Conservation (phyloP, 2,113 vertebrate genomes). For the Antechinus flavipes region DNA sequence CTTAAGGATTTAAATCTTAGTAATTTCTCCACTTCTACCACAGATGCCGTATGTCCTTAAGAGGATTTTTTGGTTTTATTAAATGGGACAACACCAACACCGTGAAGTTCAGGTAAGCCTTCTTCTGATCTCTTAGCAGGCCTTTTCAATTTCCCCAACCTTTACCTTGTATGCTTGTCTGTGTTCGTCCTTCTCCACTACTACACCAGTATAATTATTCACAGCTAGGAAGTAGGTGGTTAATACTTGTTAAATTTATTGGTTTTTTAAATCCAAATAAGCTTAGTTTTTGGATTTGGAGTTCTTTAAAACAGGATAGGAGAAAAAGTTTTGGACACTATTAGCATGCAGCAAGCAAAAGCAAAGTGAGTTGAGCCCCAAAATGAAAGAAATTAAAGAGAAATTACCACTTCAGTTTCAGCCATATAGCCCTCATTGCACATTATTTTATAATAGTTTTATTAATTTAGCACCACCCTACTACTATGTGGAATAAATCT, state of each 20-base stretch:
- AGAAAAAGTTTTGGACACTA: neutral
- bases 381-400: conserved; percentile 8
- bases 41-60: too few species aligned
- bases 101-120: neutral
- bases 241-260: neutral
- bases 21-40: neutral
- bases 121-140: neutral
- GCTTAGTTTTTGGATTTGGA: conserved; percentile 33
- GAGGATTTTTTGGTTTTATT: neutral
- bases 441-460: conserved; percentile 2
- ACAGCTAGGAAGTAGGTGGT: neutral
- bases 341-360: conserved; percentile 28
- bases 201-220: neutral
- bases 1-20: neutral
- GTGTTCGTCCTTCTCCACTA: neutral
- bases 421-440: neutral
- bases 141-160: neutral
- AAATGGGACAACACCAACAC: neutral
- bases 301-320: conserved; percentile 5
- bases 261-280: conserved; percentile 7
- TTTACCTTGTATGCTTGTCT: neutral
- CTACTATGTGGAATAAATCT: conserved; percentile 15
- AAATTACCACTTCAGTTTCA: conserved; percentile 46
- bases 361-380: neutral
- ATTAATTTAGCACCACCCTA: conserved; percentile 22